Conservation (phyloP, 92 coral and sea anemone genomes). For the Virgularia gustaviana region DNA sequence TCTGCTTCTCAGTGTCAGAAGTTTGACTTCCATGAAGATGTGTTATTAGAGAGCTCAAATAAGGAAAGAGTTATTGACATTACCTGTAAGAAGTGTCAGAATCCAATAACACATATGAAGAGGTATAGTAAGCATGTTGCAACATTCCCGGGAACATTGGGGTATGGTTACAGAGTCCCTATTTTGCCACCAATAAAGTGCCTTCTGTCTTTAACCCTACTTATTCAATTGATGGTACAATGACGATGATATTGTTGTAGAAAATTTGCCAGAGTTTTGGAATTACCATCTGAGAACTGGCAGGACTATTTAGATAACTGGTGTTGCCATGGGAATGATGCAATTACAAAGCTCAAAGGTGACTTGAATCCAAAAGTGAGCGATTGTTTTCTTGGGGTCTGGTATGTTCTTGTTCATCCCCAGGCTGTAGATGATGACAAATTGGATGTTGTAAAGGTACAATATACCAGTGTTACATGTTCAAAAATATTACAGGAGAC, state of each 20-base stretch:
- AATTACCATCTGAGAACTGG: conserved; percentile 95
- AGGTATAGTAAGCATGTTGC: background rate
- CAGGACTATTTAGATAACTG: conserved; percentile 76
- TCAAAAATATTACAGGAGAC: background rate
- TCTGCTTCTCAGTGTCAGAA: background rate
- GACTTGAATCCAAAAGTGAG: conserved; percentile 60
- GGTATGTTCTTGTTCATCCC: conserved; percentile 68
- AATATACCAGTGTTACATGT: background rate
- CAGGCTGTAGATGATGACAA: conserved; percentile 40
- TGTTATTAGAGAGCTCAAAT: background rate
- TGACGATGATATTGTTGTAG: too few species aligned
- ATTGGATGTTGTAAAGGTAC: conserved; percentile 57
- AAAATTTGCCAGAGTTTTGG: conserved; percentile 71
- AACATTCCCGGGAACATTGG: too few species aligned
- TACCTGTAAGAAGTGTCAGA: conserved; percentile 14
- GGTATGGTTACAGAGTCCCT: too few species aligned
- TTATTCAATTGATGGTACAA: too few species aligned
- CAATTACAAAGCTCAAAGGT: conserved; percentile 43
- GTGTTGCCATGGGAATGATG: conserved; percentile 85
- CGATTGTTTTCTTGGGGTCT: conserved; percentile 77
- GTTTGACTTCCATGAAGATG: background rate
- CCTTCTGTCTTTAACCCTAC: too few species aligned
- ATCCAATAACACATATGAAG: background rate
- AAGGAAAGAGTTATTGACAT: conserved; percentile 11
- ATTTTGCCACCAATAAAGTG: too few species aligned